These are phyloP conservation scores for Uromys caudimaculatus DNA, from an alignment of 2,797 vertebrate genomes.

Conservation along the genomic window DNA sequence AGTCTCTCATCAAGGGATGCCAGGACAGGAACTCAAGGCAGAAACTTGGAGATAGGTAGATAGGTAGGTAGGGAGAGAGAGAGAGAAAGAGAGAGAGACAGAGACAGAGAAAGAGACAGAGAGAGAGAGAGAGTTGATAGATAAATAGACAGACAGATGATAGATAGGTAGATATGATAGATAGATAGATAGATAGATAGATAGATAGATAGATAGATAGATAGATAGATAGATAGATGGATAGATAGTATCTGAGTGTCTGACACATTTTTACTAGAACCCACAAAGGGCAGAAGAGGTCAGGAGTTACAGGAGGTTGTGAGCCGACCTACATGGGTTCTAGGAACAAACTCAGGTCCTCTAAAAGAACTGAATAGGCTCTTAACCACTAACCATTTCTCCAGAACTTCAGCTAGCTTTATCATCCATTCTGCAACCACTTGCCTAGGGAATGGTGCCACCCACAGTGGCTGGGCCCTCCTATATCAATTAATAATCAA, in stretches of 20 bases:
- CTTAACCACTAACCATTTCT: background rate
- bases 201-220: background rate
- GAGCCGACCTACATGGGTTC: background rate
- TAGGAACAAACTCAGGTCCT: background rate
- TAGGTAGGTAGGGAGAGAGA: background rate
- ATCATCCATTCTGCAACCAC: too few relatives aligned
- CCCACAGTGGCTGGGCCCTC: background rate
- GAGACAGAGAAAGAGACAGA: background rate
- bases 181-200: background rate
- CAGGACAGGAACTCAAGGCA: background rate
- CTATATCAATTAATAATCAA: background rate
- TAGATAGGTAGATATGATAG: background rate
- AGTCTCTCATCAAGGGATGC: background rate
- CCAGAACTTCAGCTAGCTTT: background rate
- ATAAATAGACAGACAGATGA: background rate
- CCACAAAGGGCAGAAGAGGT: background rate
- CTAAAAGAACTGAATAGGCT: background rate
- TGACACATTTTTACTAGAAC: background rate
- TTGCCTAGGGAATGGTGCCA: background rate
- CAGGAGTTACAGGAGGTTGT: background rate
- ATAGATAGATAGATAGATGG: background rate
- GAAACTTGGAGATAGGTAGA: background rate
- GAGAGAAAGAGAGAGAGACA: background rate
- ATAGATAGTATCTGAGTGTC: background rate
- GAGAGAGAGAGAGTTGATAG: background rate